Conservation (phyloP, 2,113 vertebrate genomes). For the Tyrannus savana region DNA sequence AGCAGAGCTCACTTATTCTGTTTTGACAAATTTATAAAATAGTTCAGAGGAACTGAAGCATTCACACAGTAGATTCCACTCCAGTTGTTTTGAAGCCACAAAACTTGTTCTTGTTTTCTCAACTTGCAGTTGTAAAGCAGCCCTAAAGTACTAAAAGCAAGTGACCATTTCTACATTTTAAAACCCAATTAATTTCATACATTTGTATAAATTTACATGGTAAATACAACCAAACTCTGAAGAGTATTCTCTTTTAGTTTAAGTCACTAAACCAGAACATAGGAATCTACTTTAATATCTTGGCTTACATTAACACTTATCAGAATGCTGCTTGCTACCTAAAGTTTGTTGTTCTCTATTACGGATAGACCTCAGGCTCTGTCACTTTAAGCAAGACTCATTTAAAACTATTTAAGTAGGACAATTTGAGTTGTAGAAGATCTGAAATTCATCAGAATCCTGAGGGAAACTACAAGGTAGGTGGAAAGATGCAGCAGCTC, state of each 20-base stretch:
- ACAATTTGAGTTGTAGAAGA: not conserved
- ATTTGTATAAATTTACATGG: not conserved
- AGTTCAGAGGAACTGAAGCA: not conserved
- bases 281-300: not conserved
- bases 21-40: not conserved
- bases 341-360: not conserved
- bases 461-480: not conserved
- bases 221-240: not conserved
- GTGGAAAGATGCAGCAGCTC: not conserved
- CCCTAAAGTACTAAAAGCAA: not conserved
- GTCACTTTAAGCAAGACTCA: not conserved
- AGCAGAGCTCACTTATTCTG: not conserved
- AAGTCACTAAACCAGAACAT: not conserved
- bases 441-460: not conserved
- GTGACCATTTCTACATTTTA: not conserved
- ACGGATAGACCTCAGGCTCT: accelerated
- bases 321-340: not conserved
- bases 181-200: not conserved
- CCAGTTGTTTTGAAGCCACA: not conserved
- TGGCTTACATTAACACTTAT: not conserved
- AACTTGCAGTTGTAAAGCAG: not conserved
- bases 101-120: not conserved
- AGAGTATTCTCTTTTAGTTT: not conserved
- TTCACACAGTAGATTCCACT: not conserved
- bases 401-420: not conserved